A percentile compares a stretch with the other conserved stretches of the same genome.
Conservation (phyloP, 2,113 vertebrate genomes). For the Nestor notabilis region DNA sequence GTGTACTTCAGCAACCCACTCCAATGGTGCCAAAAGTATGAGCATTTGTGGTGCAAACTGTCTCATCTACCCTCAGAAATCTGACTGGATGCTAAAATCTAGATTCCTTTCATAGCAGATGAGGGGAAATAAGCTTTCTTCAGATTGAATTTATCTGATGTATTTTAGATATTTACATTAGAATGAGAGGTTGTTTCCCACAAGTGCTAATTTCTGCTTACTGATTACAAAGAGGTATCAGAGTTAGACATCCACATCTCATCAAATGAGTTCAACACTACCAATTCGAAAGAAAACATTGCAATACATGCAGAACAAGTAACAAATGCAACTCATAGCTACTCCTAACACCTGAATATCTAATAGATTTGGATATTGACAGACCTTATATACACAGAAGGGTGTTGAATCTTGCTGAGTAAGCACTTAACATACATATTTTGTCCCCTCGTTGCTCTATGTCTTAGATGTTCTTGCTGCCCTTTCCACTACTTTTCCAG, state of each 20-base stretch:
- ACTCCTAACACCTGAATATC: not conserved
- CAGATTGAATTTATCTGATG: not conserved
- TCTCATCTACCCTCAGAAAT: not conserved
- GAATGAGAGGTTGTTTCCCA: not conserved
- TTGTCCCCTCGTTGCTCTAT: not conserved
- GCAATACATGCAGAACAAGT: not conserved
- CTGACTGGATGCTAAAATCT: not conserved
- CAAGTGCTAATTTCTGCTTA: not conserved
- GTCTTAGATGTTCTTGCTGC: not conserved
- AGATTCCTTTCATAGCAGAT: not conserved
- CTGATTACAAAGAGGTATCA: not conserved
- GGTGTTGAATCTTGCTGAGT: not conserved
- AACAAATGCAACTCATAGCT: not conserved
- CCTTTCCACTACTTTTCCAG: not conserved
- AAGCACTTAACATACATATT: not conserved
- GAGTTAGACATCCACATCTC: not conserved
- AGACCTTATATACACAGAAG: not conserved
- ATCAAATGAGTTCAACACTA: not conserved
- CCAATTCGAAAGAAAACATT: not conserved
- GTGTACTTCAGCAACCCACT: not conserved
- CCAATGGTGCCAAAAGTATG: not conserved
- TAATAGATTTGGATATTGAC: not conserved
- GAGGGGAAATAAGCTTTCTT: not conserved
- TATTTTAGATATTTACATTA: not conserved
- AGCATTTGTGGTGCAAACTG: accelerated